These are phyloP conservation scores for Athetis lepigone DNA, from an alignment of 2,888 invertebrate species.

Conservation along the genomic window DNA sequence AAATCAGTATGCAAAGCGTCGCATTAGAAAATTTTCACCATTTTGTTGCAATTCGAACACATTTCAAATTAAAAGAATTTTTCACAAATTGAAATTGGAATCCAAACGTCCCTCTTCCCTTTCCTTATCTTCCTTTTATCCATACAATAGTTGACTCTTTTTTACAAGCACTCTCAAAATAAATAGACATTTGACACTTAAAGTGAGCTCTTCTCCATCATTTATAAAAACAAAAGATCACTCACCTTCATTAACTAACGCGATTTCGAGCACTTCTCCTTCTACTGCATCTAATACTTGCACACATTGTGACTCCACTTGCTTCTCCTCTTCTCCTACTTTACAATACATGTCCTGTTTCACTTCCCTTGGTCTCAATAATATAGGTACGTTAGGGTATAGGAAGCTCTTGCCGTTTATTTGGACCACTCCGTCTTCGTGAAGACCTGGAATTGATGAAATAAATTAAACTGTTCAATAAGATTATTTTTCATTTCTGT, in stretches of 20 bases:
- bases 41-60: no score
- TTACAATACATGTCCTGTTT: constrained; percentile 75
- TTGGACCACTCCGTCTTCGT: constrained; percentile 84
- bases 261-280: constrained; percentile 89
- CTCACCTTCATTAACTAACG: constrained; percentile 92
- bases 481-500: not conserved
- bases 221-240: not conserved
- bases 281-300: constrained; percentile 87
- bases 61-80: no score
- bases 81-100: no score
- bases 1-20: no score
- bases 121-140: no score
- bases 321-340: constrained; percentile 77
- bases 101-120: no score
- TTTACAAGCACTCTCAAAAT: no score
- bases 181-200: no score
- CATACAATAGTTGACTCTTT: no score
- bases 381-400: constrained; percentile 90
- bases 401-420: constrained; percentile 91
- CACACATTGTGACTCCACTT: constrained; percentile 88
- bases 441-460: constrained; percentile 71
- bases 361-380: constrained; percentile 87
- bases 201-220: no score
- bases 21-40: no score
- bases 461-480: not conserved